Evolutionary conservation across 1,140 invertebrate genomes (phyloP), one percentile per base, ranked within the genome.

Genomic region (Papilio dardanus): DNA sequence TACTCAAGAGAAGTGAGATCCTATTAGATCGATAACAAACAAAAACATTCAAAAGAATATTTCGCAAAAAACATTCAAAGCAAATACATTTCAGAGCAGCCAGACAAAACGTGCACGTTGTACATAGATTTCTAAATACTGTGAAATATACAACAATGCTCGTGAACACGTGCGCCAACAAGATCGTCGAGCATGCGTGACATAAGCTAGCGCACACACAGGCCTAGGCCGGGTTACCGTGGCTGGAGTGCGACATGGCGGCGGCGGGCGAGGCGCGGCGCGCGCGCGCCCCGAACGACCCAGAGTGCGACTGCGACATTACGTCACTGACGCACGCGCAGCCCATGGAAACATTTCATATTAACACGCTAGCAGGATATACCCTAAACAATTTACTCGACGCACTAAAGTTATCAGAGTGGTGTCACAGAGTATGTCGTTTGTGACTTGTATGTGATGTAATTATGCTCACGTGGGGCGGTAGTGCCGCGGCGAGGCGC

Each of bases 251-350:
- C 79, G 91, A 88, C 91, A 92, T 91, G 74, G 83, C 83, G 77
- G 86, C 83, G 6, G 83, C 35, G 33, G 86, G 31, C 62, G 84
- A 28, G 4, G 74, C 35, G 4, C 88, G 88, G 77, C 84, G 83
- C 77, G 75, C 71, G 78, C 89, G 91, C 83, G 86, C 35, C 65
- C 89, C 88, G 75, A 92, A 91, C 82, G 76, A 83, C 37, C 91
- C 89, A 78, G 82, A 86, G 89, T 92, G 89, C 76, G 89, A 92
- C 35, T 90, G 88, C 74, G 89, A 87, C 91, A 92, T 92, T 79
- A 88, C 3, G 76, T 92, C 91, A 88, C 91, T 92, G 88, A 50
- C n/a, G n/a, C 46, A 21, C 42, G 0, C 46, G 7, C 5, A 46
- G 46, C 4, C n/a, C 46, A 50, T 50, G 46, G 46, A 50, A 50